Conservation (phyloP, 2,113 vertebrate species). For the Setophaga petechia region DNA sequence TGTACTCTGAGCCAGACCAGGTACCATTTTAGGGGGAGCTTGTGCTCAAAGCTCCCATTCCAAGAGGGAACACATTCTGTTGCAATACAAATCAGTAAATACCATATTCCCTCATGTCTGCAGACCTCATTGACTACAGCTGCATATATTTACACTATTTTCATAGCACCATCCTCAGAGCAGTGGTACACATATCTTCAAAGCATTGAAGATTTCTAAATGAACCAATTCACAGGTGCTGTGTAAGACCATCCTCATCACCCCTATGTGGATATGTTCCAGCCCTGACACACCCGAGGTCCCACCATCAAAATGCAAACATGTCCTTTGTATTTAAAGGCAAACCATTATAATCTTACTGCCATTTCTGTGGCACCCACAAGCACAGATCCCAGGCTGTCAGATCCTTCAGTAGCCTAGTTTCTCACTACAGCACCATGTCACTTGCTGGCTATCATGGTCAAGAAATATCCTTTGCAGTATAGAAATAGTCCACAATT, state of each 20-base stretch:
- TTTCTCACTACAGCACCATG: neutral
- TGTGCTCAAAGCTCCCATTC: neutral
- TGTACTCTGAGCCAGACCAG: neutral
- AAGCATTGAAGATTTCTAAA: neutral
- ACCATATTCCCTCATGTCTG: neutral
- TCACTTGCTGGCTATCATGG: neutral
- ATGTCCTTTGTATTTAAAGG: neutral
- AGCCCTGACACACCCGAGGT: rapidly evolving
- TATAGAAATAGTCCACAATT: neutral
- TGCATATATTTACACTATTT: neutral
- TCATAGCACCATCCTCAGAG: neutral
- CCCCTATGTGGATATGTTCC: neutral
- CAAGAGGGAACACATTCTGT: neutral
- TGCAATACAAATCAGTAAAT: neutral
- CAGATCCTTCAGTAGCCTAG: neutral
- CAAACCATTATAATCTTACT: neutral
- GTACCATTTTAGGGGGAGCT: neutral
- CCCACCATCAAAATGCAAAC: neutral
- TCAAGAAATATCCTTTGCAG: neutral
- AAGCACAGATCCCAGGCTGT: neutral
- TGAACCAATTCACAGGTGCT: neutral
- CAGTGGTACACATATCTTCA: neutral
- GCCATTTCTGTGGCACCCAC: neutral
- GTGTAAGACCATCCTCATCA: neutral
- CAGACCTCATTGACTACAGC: neutral